Evolutionary conservation across 2,888 invertebrate genomes (phyloP).

Genomic region (Pristionchus fissidentatus): DNA sequence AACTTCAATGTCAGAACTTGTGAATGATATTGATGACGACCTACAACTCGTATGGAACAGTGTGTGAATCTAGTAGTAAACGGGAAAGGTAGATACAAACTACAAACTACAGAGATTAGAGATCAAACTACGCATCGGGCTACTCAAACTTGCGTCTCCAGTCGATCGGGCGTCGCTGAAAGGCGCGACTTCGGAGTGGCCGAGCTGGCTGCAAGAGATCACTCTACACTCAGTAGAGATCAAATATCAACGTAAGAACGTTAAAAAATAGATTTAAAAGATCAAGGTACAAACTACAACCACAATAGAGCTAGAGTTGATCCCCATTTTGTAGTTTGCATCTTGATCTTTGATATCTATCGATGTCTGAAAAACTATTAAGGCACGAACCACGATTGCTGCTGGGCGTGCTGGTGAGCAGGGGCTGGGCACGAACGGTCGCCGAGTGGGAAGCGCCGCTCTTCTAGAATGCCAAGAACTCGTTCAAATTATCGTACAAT

Average conservation of each 20-base stretch:
- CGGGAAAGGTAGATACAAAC: neutral
- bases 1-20: too few species aligned
- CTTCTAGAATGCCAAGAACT: too few species aligned
- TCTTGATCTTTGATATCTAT: too few species aligned
- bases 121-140: neutral
- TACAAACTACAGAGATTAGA: constrained; percentile 14
- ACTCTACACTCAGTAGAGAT: too few species aligned
- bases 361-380: too few species aligned
- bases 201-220: constrained; percentile 13
- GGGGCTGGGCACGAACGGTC: constrained; percentile 8
- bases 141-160: constrained; percentile 36
- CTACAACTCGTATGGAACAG: neutral
- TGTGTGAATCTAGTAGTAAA: neutral
- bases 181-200: neutral
- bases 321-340: too few species aligned
- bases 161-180: neutral
- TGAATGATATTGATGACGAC: too few species aligned
- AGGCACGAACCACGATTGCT: constrained; percentile 23
- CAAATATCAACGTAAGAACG: neutral
- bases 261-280: too few species aligned
- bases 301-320: neutral
- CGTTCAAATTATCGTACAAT: neutral
- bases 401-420: constrained; percentile 44
- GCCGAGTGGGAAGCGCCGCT: neutral
- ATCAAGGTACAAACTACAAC: neutral